Base-by-base conservation (phyloP, 1,140 invertebrate species). In the Drosophila sulfurigaster region DNA sequence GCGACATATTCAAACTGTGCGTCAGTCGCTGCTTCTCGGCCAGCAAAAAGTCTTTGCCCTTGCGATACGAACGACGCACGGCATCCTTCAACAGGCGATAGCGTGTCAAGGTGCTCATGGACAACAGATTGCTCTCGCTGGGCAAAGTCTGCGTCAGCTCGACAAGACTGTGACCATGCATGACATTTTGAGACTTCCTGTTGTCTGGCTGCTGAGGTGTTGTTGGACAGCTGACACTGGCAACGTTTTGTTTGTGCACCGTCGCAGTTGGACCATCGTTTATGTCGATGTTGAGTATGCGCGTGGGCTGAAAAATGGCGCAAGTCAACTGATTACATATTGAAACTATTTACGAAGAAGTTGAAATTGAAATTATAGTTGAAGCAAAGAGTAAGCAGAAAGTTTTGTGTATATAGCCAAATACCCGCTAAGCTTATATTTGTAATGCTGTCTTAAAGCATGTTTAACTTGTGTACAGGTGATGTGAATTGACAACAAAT, bases 41-140 rank as follows among this genome's bases (percentile, higher is more conserved):
- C 25, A 58, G 43, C 5, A 92, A 43, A 5, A 92, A 91, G 32
- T 80, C 67, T 43, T 89, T 92, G 15, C 91, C 88, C 57, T 81
- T 91, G 57, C 88, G 88, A 56, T 90, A 90, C 0, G 91, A 92
- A 1, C 91, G 89, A 5, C 80, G 85, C 51, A 92, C 35, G 5
- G 71, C 91, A 64, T 87, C 78, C 66, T 90, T 92, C 0, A 92
- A 65, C 58, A 78, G 56, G 28, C 90, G 79, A 60, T 81, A 91
- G 5, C 75, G 79, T 5, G 89, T 73, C 64, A 87, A n/a, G 6
- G 82, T 63, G 16, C 79, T 91, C 2, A 85, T 67, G 5, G 86
- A 88, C 45, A 88, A 20, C 46, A 75, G 28, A 46, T 88, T 75
- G 28, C 71, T 88, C 3, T 85, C 85, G 1, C 45, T 72, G n/a